These are phyloP conservation scores for Hippocampus zosterae DNA, from an alignment of 2,113 vertebrate genomes.

Conservation along the genomic window DNA sequence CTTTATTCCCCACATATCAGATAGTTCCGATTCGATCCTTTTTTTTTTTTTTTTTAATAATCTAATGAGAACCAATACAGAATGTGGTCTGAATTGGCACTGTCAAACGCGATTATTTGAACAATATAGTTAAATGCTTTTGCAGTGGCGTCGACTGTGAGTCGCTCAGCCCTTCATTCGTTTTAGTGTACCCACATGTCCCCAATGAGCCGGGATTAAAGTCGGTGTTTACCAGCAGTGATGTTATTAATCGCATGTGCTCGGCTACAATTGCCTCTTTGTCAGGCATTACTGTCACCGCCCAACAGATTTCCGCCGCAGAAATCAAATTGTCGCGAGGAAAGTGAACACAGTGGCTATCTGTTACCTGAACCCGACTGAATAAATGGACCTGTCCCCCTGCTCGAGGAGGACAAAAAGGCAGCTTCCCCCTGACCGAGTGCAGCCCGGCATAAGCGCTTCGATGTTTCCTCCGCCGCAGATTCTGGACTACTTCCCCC, in stretches of 20 bases:
- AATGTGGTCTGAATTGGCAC: not conserved
- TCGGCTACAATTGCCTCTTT: slow-evolving; percentile 3
- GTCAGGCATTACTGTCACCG: slow-evolving; percentile 21
- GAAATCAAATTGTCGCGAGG: slow-evolving; percentile 18
- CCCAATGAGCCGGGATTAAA: not conserved
- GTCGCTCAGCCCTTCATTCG: not conserved
- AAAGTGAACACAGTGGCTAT: slow-evolving; percentile 61
- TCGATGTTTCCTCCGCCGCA: slow-evolving; percentile 68
- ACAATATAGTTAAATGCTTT: not conserved
- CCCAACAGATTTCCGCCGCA: slow-evolving; percentile 33
- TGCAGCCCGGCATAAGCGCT: slow-evolving; percentile 60
- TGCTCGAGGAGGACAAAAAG: slow-evolving; percentile 50
- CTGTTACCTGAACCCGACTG: slow-evolving; percentile 59
- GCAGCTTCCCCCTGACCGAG: slow-evolving; percentile 46
- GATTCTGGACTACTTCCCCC: slow-evolving; percentile 62
- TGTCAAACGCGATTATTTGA: not conserved
- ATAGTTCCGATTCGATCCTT: not conserved
- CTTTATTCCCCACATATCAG: not conserved
- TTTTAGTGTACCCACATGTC: not conserved
- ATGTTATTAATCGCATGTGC: not conserved
- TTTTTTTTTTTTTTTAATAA: not conserved
- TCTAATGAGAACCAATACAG: not conserved
- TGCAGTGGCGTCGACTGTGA: not conserved
- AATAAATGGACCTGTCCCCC: slow-evolving; percentile 74
- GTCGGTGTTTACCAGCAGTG: not conserved